Evolutionary conservation across 2,888 invertebrate genomes (phyloP).

Genomic region (Lepidochitona cinerea): DNA sequence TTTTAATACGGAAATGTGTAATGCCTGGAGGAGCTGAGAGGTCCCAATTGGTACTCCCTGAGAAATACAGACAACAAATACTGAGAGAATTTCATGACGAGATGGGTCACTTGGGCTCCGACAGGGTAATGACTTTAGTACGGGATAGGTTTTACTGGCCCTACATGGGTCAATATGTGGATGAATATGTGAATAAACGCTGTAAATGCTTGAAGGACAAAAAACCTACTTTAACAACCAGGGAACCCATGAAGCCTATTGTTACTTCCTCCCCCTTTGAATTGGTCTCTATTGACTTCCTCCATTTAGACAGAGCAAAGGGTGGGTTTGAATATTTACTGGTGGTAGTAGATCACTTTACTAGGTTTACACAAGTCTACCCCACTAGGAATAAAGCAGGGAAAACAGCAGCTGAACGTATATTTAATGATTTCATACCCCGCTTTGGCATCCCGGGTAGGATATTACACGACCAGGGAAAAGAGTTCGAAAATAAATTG

Average conservation of each 20-base stretch:
- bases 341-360: conserved; percentile 19
- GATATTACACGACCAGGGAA: conserved; percentile 11
- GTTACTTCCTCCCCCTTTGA: neutral
- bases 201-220: conserved; percentile 15
- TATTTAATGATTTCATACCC: conserved; percentile 15
- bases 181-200: conserved; percentile 8
- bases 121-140: conserved; percentile 8
- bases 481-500: conserved; percentile 13
- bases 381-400: conserved; percentile 17
- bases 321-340: conserved; percentile 14
- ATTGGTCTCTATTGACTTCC: neutral
- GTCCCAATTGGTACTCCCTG: conserved; percentile 9
- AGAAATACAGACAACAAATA: neutral
- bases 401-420: conserved; percentile 11
- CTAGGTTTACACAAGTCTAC: conserved; percentile 15
- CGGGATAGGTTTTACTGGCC: conserved; percentile 4
- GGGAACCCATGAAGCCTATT: neutral
- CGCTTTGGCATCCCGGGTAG: conserved; percentile 11
- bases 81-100: conserved; percentile 15
- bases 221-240: neutral
- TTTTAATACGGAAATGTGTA: neutral
- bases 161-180: conserved; percentile 8
- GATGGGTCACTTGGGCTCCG: conserved; percentile 20
- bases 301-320: neutral
- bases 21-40: neutral